phyloP scores from a whole-genome alignment of 2,888 invertebrate genomes.

The Drosophila neonasuta region DNA sequence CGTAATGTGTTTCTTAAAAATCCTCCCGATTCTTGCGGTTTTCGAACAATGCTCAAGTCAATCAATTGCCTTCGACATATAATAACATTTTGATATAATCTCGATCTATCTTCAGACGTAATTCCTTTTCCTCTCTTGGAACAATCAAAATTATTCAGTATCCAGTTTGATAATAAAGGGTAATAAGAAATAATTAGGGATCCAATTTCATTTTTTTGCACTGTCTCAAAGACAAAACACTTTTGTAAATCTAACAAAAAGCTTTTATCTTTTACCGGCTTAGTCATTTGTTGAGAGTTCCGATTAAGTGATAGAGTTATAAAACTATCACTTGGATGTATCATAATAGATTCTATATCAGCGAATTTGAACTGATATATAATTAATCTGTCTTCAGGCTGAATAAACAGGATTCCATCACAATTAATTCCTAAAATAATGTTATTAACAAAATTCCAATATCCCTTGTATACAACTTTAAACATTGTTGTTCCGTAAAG shows the following conservation, averaged over 20 bases:
- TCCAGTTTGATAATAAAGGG: conserved; percentile 91
- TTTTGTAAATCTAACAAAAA: conserved; percentile 84
- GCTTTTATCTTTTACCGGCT: conserved; percentile 51
- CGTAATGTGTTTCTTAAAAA: conserved; percentile 94
- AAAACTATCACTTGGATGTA: conserved; percentile 96
- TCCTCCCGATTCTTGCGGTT: conserved; percentile 92
- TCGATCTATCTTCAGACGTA: conserved; percentile 93
- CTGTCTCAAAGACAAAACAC: conserved; percentile 96
- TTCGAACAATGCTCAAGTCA: conserved; percentile 90
- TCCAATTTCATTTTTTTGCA: conserved; percentile 95
- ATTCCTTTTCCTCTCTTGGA: conserved; percentile 87
- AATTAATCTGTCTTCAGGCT: conserved; percentile 95
- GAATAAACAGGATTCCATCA: conserved; percentile 94
- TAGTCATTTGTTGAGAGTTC: conserved; percentile 80
- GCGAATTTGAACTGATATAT: conserved; percentile 94
- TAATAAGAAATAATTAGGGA: conserved; percentile 96
- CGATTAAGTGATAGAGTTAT: conserved; percentile 94
- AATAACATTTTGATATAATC: conserved; percentile 93
- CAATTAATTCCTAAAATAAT: conserved; percentile 93
- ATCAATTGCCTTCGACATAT: conserved; percentile 91
- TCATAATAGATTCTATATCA: conserved; percentile 94
- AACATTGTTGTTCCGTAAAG: conserved; percentile 94
- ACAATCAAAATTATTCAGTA: conserved; percentile 88
- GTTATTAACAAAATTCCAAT: conserved; percentile 92
- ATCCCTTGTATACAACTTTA: conserved; percentile 95